Conservation (phyloP, 2,888 invertebrate species). For the Brachypalpus laphriformis region DNA sequence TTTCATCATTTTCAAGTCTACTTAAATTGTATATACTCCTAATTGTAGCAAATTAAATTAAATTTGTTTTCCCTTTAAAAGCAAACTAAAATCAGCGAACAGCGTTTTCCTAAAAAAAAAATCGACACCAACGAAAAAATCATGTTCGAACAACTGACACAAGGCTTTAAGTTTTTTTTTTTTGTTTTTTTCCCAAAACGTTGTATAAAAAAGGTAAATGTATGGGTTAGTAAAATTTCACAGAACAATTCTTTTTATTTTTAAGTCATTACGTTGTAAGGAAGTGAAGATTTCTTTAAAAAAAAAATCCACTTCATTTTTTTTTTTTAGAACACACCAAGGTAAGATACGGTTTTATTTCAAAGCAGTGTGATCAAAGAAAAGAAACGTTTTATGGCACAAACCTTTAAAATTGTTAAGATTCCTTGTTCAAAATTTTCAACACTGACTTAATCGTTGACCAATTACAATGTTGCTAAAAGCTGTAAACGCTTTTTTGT, state of each 20-base stretch:
- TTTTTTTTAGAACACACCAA: not conserved
- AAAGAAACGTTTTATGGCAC: conserved; percentile 25
- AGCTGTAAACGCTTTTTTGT: not conserved
- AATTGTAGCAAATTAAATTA: conserved; percentile 66
- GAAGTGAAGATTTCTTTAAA: not conserved
- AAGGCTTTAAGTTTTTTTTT: not conserved
- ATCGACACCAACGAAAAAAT: conserved; percentile 50
- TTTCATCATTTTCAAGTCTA: conserved; percentile 61
- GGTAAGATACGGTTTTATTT: not conserved
- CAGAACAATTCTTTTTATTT: conserved; percentile 13
- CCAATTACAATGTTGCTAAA: not conserved
- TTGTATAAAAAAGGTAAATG: conserved; percentile 6
- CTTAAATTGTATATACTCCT: conserved; percentile 72
- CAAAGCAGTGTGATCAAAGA: not conserved
- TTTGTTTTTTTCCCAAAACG: not conserved
- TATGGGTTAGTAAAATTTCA: not conserved
- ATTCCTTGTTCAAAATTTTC: not conserved
- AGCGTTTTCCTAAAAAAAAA: conserved; percentile 19
- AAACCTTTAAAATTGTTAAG: not conserved
- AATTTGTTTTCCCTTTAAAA: conserved; percentile 47
- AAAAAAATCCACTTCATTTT: conserved; percentile 15
- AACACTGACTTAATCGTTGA: not conserved
- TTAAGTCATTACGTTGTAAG: not conserved
- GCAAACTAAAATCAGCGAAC: conserved; percentile 51
- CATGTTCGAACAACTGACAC: conserved; percentile 28